Conservation (phyloP, 2,113 vertebrate species). For the Ovis canadensis region DNA sequence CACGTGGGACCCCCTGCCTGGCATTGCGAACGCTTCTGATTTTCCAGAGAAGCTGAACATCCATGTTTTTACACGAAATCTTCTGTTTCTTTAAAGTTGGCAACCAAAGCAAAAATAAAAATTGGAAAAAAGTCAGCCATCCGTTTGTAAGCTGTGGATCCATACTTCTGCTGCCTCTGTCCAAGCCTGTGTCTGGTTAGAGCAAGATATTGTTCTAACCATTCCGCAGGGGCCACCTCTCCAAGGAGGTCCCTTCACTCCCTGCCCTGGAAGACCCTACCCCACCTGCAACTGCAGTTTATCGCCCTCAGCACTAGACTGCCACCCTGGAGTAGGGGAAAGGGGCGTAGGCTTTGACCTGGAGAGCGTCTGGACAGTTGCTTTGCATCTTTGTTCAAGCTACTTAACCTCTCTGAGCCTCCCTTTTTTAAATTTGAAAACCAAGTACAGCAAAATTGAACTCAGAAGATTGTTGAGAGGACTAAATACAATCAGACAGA, state of each 20-base stretch:
- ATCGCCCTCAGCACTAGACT: neutral
- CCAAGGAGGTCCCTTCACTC: neutral
- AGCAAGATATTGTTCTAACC: neutral
- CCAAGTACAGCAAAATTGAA: neutral
- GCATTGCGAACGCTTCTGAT: neutral
- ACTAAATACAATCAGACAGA: neutral
- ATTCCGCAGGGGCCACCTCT: neutral
- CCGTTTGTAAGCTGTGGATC: neutral
- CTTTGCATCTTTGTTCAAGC: neutral
- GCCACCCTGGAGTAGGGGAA: neutral
- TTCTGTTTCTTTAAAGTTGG: neutral
- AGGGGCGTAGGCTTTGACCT: neutral
- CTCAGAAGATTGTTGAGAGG: neutral
- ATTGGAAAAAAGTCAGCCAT: neutral
- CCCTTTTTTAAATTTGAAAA: neutral
- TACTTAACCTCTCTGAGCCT: neutral
- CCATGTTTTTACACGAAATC: neutral
- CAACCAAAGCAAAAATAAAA: slow-evolving; percentile 9
- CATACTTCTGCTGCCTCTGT: neutral
- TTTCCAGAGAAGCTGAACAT: neutral
- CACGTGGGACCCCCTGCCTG: neutral
- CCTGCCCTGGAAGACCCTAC: neutral
- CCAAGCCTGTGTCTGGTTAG: neutral
- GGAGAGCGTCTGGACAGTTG: neutral
- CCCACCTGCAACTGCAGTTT: neutral